A percentile compares a stretch with the other conserved stretches of the same genome.
Conservation (phyloP, 2,113 vertebrate genomes). For the Microcebus murinus region DNA sequence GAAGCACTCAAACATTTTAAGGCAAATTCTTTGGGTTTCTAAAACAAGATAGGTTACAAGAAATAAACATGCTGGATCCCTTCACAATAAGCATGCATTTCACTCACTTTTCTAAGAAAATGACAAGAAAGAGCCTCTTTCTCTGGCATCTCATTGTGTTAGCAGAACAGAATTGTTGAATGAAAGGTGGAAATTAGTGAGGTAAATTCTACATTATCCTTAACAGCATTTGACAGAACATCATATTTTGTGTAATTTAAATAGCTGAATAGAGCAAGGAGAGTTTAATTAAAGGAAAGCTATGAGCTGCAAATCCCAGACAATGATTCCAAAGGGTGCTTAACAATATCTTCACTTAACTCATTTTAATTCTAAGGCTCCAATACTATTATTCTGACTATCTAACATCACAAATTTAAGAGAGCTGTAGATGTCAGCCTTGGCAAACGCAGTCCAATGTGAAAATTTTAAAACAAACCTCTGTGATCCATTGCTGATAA, state of each 20-base stretch:
- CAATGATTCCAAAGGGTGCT: conserved; percentile 54
- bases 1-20: neutral
- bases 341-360: conserved; percentile 51
- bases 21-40: conserved; percentile 42
- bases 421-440: conserved; percentile 19
- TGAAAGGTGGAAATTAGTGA: conserved; percentile 39
- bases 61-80: conserved; percentile 7
- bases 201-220: conserved; percentile 49
- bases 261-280: conserved; percentile 41
- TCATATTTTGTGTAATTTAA: conserved; percentile 57
- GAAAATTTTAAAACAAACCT: neutral
- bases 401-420: conserved; percentile 12
- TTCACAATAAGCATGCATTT: neutral
- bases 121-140: conserved; percentile 54
- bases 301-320: neutral
- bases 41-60: neutral
- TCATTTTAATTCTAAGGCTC: conserved; percentile 48
- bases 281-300: conserved; percentile 73
- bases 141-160: conserved; percentile 59
- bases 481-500: neutral
- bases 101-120: neutral
- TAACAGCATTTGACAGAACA: conserved; percentile 45
- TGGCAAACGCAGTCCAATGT: neutral
- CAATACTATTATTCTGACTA: conserved; percentile 24
- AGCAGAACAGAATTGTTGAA: conserved; percentile 59